These are phyloP conservation scores for Eulacestoma nigropectus DNA, from an alignment of 2,113 vertebrate genomes.

Conservation along the genomic window DNA sequence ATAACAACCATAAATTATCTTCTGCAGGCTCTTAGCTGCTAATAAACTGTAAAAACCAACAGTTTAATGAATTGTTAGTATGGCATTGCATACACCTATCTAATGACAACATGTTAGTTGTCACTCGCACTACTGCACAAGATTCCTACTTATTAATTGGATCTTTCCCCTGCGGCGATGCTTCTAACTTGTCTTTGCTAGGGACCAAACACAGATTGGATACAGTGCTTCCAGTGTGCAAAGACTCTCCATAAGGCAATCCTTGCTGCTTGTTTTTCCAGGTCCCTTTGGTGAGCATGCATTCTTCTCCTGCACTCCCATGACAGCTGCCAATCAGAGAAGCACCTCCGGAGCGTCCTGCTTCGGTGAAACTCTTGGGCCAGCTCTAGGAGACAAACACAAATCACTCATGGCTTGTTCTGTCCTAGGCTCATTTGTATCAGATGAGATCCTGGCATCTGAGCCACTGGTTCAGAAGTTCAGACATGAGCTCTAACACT, in stretches of 20 bases:
- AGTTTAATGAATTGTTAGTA: neutral
- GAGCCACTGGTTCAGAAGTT: neutral
- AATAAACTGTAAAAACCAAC: neutral
- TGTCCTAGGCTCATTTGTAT: accelerated
- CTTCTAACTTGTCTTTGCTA: neutral
- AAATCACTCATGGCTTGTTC: neutral
- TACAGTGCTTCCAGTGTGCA: constrained; percentile 82
- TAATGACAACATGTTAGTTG: neutral
- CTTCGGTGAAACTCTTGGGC: constrained; percentile 49
- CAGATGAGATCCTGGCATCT: neutral
- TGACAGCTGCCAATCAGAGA: constrained; percentile 71
- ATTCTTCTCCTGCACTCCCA: constrained; percentile 59
- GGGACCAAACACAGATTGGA: constrained; percentile 65
- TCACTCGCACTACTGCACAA: neutral
- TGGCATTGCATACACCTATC: neutral
- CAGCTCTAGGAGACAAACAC: constrained; percentile 54
- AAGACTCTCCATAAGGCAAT: constrained; percentile 64
- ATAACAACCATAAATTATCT: neutral
- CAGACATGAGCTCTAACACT: neutral
- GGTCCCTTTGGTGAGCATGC: neutral
- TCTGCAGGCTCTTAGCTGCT: neutral
- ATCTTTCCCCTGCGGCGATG: accelerated
- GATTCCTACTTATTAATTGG: neutral
- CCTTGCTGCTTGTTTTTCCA: constrained; percentile 56
- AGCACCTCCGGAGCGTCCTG: constrained; percentile 46